A percentile compares a stretch with the other conserved stretches of the same genome.
Evolutionary conservation across 2,113 vertebrate genomes (phyloP).

Genomic region (Myxocyprinus asiaticus): DNA sequence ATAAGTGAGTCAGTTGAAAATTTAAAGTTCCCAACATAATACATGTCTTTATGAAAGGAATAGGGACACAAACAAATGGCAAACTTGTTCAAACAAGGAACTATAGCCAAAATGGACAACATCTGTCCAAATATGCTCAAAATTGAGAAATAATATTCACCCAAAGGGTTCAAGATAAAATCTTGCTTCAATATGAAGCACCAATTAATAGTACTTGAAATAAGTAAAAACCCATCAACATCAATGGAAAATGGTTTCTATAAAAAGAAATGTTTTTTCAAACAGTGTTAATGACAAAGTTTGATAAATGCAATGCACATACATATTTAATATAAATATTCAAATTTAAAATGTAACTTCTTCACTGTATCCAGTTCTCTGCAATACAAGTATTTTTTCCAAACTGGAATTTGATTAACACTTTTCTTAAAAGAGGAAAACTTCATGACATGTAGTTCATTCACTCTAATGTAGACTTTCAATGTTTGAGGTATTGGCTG

Average conservation of each 20-base stretch:
- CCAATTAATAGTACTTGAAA: neutral
- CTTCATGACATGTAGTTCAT: neutral
- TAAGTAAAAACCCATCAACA: neutral
- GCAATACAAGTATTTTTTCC: neutral
- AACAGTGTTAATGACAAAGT: no score
- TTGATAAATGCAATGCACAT: neutral
- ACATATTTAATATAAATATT: neutral
- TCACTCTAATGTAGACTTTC: neutral
- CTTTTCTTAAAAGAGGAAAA: neutral
- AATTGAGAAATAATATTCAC: neutral
- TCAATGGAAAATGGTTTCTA: neutral
- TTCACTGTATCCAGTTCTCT: neutral
- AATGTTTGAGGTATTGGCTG: neutral
- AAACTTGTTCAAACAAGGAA: neutral
- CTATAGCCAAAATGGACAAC: neutral
- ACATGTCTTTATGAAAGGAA: constrained; percentile 19
- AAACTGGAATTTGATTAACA: neutral
- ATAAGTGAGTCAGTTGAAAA: neutral
- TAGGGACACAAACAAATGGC: neutral
- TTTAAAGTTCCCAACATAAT: neutral
- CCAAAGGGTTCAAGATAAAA: neutral
- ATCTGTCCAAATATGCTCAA: neutral
- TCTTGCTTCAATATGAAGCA: constrained; percentile 8
- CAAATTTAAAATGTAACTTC: neutral
- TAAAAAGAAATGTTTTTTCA: constrained; percentile 3